Percentiles rank a stretch among this genome's conserved stretches.
Evolutionary conservation across 2,113 vertebrate genomes (phyloP).

Genomic region (Corythornis vintsioides): DNA sequence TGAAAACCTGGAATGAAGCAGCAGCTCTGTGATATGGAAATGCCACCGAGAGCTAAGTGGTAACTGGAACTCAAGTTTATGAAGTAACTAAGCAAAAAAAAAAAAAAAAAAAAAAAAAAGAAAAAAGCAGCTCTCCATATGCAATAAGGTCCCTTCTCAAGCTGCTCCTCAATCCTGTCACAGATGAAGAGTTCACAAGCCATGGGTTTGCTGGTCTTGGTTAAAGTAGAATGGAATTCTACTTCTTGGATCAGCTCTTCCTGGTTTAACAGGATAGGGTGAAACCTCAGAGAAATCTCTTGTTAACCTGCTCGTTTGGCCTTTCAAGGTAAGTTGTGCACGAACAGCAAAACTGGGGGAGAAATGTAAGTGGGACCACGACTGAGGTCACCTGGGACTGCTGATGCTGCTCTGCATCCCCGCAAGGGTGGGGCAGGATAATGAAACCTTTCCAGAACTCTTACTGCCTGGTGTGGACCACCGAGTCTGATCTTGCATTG

Average conservation of each 20-base stretch:
- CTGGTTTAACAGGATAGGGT: not conserved
- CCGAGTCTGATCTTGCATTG: not conserved
- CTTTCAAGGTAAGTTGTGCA: not conserved
- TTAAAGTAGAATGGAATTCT: not conserved
- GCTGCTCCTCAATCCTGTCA: not conserved
- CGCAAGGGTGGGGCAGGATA: not conserved
- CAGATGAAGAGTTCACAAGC: not conserved
- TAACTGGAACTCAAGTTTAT: constrained; percentile 30
- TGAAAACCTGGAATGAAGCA: constrained; percentile 63
- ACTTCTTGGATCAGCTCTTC: not conserved
- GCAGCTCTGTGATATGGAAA: constrained; percentile 24
- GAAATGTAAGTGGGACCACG: not conserved
- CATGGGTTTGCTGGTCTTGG: not conserved
- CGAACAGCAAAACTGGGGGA: not conserved
- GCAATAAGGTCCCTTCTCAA: not conserved
- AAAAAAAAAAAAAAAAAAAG: not conserved
- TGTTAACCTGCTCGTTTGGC: not conserved
- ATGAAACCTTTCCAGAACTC: not conserved
- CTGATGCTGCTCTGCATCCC: not conserved
- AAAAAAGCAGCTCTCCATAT: not conserved
- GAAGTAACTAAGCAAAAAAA: not conserved
- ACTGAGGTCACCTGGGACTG: not conserved
- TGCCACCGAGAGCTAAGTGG: constrained; percentile 11
- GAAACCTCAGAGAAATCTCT: not conserved
- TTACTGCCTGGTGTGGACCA: not conserved